Conservation (phyloP, 2,797 vertebrate genomes). For the Lophius americanus region DNA sequence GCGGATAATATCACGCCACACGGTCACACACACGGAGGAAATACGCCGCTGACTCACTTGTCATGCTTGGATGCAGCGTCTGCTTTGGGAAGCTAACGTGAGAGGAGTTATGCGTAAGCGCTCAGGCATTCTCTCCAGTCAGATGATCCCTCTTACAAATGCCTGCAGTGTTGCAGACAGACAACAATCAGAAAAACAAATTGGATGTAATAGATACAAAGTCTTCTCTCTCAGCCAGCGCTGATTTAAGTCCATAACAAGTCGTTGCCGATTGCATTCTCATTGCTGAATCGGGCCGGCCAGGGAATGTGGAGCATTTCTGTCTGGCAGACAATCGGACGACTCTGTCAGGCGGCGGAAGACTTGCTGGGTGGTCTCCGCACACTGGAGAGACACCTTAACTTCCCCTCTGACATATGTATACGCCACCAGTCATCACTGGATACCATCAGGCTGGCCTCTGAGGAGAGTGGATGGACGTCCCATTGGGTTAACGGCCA, state of each 20-base stretch:
- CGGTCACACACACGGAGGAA: constrained; percentile 38
- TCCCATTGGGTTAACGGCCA: constrained; percentile 21
- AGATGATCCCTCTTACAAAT: constrained; percentile 52
- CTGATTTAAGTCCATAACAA: constrained; percentile 37
- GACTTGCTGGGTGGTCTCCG: constrained; percentile 73
- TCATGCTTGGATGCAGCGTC: constrained; percentile 50
- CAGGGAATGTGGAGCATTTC: constrained; percentile 70
- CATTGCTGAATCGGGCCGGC: constrained; percentile 38
- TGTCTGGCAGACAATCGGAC: constrained; percentile 75
- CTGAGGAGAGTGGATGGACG: constrained; percentile 18
- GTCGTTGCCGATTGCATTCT: constrained; percentile 34
- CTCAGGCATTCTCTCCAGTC: constrained; percentile 28
- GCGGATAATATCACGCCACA: constrained; percentile 51
- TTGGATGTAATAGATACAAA: constrained; percentile 30
- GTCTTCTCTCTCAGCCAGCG: constrained; percentile 15
- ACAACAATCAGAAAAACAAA: constrained; percentile 49
- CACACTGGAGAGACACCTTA: constrained; percentile 51
- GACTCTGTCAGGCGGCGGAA: constrained; percentile 55
- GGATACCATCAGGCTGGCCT: constrained; percentile 14
- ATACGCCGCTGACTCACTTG: constrained; percentile 31
- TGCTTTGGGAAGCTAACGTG: constrained; percentile 24
- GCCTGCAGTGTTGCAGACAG: constrained; percentile 45
- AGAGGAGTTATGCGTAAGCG: constrained; percentile 28
- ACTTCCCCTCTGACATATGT: constrained; percentile 50
- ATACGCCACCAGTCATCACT: constrained; percentile 47